Base-by-base conservation (phyloP, 2,888 invertebrate genomes). In the Cerastis rubricosa region DNA sequence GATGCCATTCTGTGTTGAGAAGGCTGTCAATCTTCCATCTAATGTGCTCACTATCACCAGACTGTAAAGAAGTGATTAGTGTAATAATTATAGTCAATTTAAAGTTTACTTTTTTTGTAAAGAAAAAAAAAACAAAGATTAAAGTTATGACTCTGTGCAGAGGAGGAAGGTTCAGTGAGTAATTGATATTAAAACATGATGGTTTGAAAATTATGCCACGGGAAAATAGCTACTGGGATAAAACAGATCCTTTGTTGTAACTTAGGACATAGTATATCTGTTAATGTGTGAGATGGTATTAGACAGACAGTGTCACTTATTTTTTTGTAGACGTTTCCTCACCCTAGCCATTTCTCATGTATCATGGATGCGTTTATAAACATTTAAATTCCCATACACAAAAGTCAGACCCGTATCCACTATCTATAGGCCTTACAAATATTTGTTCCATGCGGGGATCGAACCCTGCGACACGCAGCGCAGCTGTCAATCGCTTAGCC, bases 11-110 rank as follows among this genome's bases (percentile, higher is more conserved):
- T 97, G 95, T 19, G 98, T 97, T 91, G 99, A 98, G 85, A 99
- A 96, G 7, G 99, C 98, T 43, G 98, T 98, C 74, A 99, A 91
- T 89, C 97, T 97, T 19, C 99, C 99, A 97, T 99, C 99, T 81
- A 99, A 96, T 6, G 99, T 99, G 90, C 99, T 99, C 59, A 99
- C 98, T 89, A 99, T 97, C 74, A 99, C 96, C 85, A 98, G 96
- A 90, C 98, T 98, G 72, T 0, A 70, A 81, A 49, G 22, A 78
- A 68, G 1, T 61, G 35, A 61, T 19, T 17, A 1, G 35, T 35
- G 17, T 29, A 17, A 14, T 29, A 35, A 29, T 64, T 54, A n/a
- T 17, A 70, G 3, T 0, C n/a, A 64, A 7, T 49, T 14, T 57
- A 22, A 70, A 29, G 45, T 7, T n/a, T 45, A 25, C 9, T 64